Base-by-base conservation (phyloP, 2,797 vertebrate species). In the Lophotriccus pileatus region DNA sequence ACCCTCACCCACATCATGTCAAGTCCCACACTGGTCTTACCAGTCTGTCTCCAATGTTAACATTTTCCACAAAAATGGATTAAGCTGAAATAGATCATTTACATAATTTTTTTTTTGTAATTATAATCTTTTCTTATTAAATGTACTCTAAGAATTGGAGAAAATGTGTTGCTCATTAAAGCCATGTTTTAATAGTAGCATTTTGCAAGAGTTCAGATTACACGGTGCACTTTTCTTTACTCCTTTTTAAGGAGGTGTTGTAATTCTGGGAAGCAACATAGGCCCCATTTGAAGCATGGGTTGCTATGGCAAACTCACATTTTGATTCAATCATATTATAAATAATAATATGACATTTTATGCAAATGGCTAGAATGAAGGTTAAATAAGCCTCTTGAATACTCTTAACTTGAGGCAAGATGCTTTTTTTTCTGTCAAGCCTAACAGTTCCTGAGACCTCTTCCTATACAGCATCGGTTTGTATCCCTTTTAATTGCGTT, bases 131-230 rank as follows among this genome's bases (percentile, higher is more conserved):
- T 83, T 43, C 27, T 75, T 81, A 72, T 87, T 87, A 90, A 86
- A 77, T 3, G 0, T 46, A 32, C 24, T 79, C 34, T 67, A 94
- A 89, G 68, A 86, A 49, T 22, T 59, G 62, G 63, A 23, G 44
- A 50, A 78, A 89, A 92, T 37, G 7, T 86, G 81, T 63, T 93
- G 62, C 85, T 93, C 93, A 93, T 92, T 89, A 94, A 96, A 97
- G 56, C 46, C 58, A 50, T 81, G 86, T 82, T 97, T 96, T 94
- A 53, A 46, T 95, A 76, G 58, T 50, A 87, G 49, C 41, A 44
- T 90, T 87, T 83, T 94, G 27, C 47, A 87, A 49, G 49, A n/a
- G 37, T 81, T 93, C 72, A 39, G 52, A 53, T 78, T 94, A 79
- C 86, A 84, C 12, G 44, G 27, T 76, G 52, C 34, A 43, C 41